Percentiles rank a stretch among this genome's conserved stretches.
Conservation (phyloP, 2,797 vertebrate species). For the Pteronotus mesoamericanus region DNA sequence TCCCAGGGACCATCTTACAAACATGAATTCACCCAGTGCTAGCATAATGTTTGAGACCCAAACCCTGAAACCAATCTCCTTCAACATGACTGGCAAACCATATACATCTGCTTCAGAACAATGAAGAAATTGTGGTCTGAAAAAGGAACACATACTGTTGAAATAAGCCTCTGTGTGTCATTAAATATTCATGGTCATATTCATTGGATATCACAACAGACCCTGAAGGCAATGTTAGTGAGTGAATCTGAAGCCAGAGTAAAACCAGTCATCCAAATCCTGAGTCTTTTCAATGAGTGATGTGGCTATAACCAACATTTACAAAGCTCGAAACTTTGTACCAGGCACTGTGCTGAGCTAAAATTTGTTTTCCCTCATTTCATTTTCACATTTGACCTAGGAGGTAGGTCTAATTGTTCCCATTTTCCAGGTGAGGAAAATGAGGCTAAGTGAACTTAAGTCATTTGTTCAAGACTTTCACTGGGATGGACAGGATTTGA, state of each 20-base stretch:
- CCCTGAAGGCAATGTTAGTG: neutral
- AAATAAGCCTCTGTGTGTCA: neutral
- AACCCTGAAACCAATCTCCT: neutral
- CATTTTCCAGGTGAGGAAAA: neutral
- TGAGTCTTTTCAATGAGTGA: neutral
- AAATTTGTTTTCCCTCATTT: neutral
- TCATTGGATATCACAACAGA: neutral
- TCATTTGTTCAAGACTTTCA: neutral
- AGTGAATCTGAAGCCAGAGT: neutral
- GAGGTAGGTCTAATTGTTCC: neutral
- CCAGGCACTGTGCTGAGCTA: neutral
- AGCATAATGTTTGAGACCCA: slow-evolving; percentile 48
- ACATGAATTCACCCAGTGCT: accelerated
- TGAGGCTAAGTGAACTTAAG: neutral
- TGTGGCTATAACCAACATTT: neutral
- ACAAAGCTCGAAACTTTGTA: neutral
- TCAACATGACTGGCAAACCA: slow-evolving; percentile 32
- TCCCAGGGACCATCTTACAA: neutral
- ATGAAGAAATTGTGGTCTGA: slow-evolving; percentile 20
- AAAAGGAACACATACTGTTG: neutral
- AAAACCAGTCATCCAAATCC: neutral
- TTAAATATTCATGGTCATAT: neutral
- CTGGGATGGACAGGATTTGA: neutral
- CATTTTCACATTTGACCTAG: neutral
- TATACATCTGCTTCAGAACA: slow-evolving; percentile 25